Evolutionary conservation across 2,888 invertebrate species (phyloP), one percentile per base, ranked within the genome.

Genomic region (Magallana nippona): DNA sequence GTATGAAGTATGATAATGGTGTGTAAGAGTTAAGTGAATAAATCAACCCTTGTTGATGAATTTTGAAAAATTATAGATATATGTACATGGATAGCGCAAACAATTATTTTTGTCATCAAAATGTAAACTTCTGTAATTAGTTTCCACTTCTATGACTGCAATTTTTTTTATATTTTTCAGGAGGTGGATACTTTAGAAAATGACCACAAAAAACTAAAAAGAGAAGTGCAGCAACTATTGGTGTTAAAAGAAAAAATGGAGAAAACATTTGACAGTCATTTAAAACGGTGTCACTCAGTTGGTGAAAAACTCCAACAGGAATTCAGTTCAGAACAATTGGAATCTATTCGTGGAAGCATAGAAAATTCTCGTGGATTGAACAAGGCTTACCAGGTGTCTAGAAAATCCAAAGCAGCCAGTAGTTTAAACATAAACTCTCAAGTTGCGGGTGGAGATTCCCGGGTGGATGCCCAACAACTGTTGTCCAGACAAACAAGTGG

Each of bases 241-340:
- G 71, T 71, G 32, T 15, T 71, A 15, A 71, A 71, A 71, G 71
- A 71, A 22, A 71, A 71, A 27, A 71, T 71, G 71, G 27, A 27
- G 15, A 27, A 13, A 10, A 27, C 22, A 13, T 71, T 71, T 71
- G 15, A 27, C 27, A 15, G 27, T 71, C 71, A 71, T 15, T 22
- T 71, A 13, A 15, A 13, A 15, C 71, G 71, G 13, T 71, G 71
- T 22, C 71, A 71, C 15, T 5, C 10, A 27, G 22, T 15, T 2
- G 15, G 71, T 15, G 15, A 71, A 11, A 71, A 32, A 71, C 27
- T 71, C 13, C 10, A 27, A 32, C 27, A 27, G 13, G 27, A 27
- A 10, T 22, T 13, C 0, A 32, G 71, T 11, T 71, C 32, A 15
- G 71, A 71, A 71, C 22, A 27, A 11, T 71, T 71, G 32, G 22